Conservation (phyloP, 2,888 invertebrate genomes). For the Masnerella sp. region DNA sequence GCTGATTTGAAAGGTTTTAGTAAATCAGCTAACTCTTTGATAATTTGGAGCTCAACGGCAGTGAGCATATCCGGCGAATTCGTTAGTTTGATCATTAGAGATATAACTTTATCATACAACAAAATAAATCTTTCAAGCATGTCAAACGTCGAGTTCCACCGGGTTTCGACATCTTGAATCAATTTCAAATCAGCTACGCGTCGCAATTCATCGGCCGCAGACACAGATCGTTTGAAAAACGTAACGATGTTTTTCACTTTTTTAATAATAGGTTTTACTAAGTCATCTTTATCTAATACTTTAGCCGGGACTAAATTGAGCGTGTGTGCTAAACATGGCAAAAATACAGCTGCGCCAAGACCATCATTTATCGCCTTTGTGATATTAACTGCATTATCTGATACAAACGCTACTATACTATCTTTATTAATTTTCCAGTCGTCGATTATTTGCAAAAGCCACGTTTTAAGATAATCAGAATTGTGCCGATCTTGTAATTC, state of each 20-base stretch:
- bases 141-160: constrained; percentile 62
- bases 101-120: constrained; percentile 55
- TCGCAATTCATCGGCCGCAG: constrained; percentile 55
- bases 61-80: constrained; percentile 49
- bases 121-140: constrained; percentile 60
- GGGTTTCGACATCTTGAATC: constrained; percentile 58
- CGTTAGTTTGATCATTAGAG: constrained; percentile 60
- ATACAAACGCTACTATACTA: constrained; percentile 51
- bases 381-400: constrained; percentile 63
- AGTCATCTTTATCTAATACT: constrained; percentile 17
- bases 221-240: constrained; percentile 60
- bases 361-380: constrained; percentile 50
- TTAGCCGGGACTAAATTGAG: constrained; percentile 52
- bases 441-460: constrained; percentile 31
- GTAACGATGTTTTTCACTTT: constrained; percentile 55
- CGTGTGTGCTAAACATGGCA: constrained; percentile 60
- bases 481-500: constrained; percentile 58
- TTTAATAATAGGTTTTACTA: constrained; percentile 13
- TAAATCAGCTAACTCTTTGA: constrained; percentile 60
- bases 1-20: constrained; percentile 63
- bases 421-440: constrained; percentile 60
- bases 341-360: constrained; percentile 53
- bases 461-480: constrained; percentile 48
- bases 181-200: constrained; percentile 42
- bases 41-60: constrained; percentile 52